A percentile compares a stretch with the other conserved stretches of the same genome.
These are phyloP conservation scores for Cheirogaleus medius DNA, from an alignment of 2,113 vertebrate genomes.

Conservation along the genomic window DNA sequence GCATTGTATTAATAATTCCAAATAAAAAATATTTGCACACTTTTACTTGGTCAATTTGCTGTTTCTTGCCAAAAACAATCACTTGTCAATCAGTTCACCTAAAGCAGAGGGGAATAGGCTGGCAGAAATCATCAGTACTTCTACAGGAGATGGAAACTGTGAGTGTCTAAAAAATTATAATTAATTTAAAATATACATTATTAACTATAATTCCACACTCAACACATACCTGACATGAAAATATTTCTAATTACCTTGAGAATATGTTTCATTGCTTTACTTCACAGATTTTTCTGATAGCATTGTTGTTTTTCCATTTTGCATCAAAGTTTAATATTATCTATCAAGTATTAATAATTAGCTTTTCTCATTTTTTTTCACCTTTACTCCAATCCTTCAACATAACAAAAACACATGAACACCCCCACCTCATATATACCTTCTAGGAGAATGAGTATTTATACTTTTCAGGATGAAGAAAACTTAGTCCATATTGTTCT, in stretches of 20 bases:
- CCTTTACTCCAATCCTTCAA: neutral
- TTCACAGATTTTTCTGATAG: slow-evolving; percentile 5
- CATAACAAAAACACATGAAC: neutral
- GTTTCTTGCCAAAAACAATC: slow-evolving; percentile 25
- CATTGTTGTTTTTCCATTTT: neutral
- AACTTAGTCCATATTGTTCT: neutral
- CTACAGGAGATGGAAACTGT: neutral
- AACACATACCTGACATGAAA: neutral
- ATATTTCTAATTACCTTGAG: neutral
- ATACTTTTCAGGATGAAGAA: neutral
- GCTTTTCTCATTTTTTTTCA: neutral
- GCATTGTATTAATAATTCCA: no score
- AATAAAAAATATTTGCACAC: no score
- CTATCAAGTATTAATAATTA: neutral
- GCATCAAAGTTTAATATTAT: slow-evolving; percentile 23
- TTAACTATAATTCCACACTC: neutral
- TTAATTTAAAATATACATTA: neutral
- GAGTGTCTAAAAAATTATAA: neutral
- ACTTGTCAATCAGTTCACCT: neutral
- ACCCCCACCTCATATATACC: neutral
- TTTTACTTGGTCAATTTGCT: neutral
- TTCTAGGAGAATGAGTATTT: neutral
- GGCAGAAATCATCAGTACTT: neutral
- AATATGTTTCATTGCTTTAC: neutral
- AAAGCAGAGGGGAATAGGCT: neutral